Conservation (phyloP, 1,140 invertebrate genomes). For the Neodiprion virginianus region DNA sequence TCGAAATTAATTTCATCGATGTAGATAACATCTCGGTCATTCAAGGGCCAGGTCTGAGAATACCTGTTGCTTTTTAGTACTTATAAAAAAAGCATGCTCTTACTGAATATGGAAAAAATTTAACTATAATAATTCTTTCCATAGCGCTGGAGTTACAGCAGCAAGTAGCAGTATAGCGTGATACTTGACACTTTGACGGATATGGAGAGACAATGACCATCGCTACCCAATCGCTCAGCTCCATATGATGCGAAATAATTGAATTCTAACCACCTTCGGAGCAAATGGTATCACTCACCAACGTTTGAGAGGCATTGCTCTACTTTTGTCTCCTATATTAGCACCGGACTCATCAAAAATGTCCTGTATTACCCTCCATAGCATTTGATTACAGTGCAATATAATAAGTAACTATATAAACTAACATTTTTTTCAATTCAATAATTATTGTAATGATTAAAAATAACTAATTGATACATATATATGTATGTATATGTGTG, state of each 20-base stretch:
- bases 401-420: slow-evolving; percentile 46
- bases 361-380: slow-evolving; percentile 5
- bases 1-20: too few relatives aligned
- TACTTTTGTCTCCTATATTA: not conserved
- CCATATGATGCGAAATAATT: too few relatives aligned
- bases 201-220: too few relatives aligned
- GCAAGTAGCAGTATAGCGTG: not conserved
- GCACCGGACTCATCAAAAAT: not conserved
- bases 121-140: not conserved
- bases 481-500: not conserved
- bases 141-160: not conserved
- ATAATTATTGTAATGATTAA: slow-evolving; percentile 11
- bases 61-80: too few relatives aligned
- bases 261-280: too few relatives aligned
- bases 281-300: too few relatives aligned
- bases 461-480: slow-evolving; percentile 10
- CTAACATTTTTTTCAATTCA: slow-evolving; percentile 38
- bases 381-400: slow-evolving; percentile 4
- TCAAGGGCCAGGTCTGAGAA: too few relatives aligned
- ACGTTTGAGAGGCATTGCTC: too few relatives aligned
- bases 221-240: too few relatives aligned
- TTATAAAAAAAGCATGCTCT: not conserved
- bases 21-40: too few relatives aligned
- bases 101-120: not conserved
- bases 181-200: not conserved